Evolutionary conservation across 2,113 vertebrate species (phyloP).

Genomic region (Sebastes schlegelii): DNA sequence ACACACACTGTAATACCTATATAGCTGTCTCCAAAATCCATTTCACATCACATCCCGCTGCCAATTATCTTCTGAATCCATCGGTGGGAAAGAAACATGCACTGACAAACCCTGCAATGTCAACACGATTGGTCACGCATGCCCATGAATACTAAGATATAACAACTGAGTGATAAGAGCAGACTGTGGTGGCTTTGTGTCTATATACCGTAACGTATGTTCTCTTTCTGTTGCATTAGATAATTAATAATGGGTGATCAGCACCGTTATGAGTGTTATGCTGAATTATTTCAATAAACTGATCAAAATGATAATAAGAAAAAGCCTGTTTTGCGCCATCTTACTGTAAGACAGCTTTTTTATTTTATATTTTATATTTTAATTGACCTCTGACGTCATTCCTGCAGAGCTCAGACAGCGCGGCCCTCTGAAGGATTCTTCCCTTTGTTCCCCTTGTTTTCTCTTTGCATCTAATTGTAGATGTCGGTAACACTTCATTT

Average conservation of each 20-base stretch:
- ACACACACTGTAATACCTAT: constrained; percentile 23
- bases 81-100: constrained; percentile 26
- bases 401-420: too few relatives aligned
- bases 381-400: too few relatives aligned
- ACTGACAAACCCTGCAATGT: constrained; percentile 56
- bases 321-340: too few relatives aligned
- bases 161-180: constrained; percentile 20
- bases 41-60: constrained; percentile 52
- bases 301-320: background rate
- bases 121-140: constrained; percentile 72
- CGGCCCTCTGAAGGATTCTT: too few relatives aligned
- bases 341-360: too few relatives aligned
- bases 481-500: too few relatives aligned
- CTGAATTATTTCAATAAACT: background rate
- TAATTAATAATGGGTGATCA: background rate
- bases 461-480: too few relatives aligned
- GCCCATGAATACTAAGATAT: constrained; percentile 68
- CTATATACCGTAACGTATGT: background rate
- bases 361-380: too few relatives aligned
- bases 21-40: constrained; percentile 52
- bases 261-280: background rate
- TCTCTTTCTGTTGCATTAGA: constrained; percentile 13
- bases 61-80: constrained; percentile 56
- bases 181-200: constrained; percentile 17
- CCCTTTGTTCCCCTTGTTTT: too few relatives aligned